These are phyloP conservation scores for Zaprionus nigranus DNA, from an alignment of 1,140 invertebrate species.

Conservation along the genomic window DNA sequence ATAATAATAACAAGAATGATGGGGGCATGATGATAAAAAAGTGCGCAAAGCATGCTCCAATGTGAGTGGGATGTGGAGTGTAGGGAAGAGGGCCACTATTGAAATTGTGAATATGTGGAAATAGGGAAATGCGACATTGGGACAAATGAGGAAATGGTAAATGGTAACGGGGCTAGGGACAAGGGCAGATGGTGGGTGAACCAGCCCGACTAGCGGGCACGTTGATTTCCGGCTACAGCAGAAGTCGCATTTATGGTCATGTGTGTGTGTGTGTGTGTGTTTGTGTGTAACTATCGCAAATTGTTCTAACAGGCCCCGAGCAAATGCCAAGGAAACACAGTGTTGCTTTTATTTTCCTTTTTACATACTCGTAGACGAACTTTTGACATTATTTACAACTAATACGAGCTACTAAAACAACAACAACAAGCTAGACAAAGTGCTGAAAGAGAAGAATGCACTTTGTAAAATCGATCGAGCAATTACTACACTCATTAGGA, in stretches of 20 bases:
- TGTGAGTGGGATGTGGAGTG: too few species aligned
- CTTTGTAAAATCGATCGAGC: background rate
- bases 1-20: constrained; percentile 70
- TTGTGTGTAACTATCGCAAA: constrained; percentile 54
- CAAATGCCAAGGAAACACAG: constrained; percentile 52
- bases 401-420: background rate
- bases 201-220: constrained; percentile 17
- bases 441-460: background rate
- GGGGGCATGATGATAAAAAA: constrained; percentile 21
- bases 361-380: background rate
- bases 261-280: constrained; percentile 1
- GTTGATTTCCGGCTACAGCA: constrained; percentile 57
- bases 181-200: background rate
- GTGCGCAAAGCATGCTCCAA: background rate
- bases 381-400: background rate
- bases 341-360: constrained; percentile 56
- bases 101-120: background rate
- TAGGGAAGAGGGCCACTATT: background rate
- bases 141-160: constrained; percentile 1
- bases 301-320: constrained; percentile 55
- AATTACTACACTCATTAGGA: background rate
- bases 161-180: background rate
- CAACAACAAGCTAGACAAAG: background rate
- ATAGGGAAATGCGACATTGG: background rate
- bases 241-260: constrained; percentile 58